These are phyloP conservation scores for Vesta saturnalis DNA, from an alignment of 2,888 invertebrate species.

Conservation along the genomic window DNA sequence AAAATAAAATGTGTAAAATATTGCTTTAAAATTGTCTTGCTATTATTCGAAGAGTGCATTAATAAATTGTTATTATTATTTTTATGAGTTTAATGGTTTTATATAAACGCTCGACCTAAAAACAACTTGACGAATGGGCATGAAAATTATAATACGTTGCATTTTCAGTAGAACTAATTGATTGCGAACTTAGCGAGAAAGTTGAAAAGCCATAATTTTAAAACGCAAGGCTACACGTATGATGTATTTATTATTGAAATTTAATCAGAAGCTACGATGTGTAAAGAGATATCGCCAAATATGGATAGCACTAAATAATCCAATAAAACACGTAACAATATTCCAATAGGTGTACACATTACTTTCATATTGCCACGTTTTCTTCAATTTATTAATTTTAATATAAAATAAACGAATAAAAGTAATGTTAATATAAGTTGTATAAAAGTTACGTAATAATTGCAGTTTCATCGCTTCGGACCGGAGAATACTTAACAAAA, in stretches of 20 bases:
- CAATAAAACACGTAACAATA: constrained; percentile 28
- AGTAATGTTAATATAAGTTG: no score
- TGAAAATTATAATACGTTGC: constrained; percentile 36
- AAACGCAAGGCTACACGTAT: constrained; percentile 26
- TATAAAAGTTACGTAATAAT: no score
- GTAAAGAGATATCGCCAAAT: constrained; percentile 34
- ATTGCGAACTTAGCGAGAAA: constrained; percentile 32
- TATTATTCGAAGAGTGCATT: constrained; percentile 33
- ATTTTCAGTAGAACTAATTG: constrained; percentile 30
- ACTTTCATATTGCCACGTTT: constrained; percentile 11
- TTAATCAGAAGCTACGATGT: constrained; percentile 37
- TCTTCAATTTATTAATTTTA: constrained; percentile 11
- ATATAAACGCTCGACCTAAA: constrained; percentile 31
- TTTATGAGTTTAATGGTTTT: constrained; percentile 21
- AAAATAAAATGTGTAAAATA: constrained; percentile 22
- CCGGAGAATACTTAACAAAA: no score
- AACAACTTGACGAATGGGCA: constrained; percentile 33
- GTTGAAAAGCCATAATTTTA: constrained; percentile 26
- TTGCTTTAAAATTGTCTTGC: constrained; percentile 13
- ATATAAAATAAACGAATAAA: no score
- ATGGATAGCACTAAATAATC: constrained; percentile 30
- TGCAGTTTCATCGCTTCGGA: no score
- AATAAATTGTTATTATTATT: constrained; percentile 42
- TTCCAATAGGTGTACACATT: constrained; percentile 26
- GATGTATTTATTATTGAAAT: constrained; percentile 38